These are phyloP conservation scores for Synergus japonicus DNA, from an alignment of 2,888 invertebrate species.

Conservation along the genomic window DNA sequence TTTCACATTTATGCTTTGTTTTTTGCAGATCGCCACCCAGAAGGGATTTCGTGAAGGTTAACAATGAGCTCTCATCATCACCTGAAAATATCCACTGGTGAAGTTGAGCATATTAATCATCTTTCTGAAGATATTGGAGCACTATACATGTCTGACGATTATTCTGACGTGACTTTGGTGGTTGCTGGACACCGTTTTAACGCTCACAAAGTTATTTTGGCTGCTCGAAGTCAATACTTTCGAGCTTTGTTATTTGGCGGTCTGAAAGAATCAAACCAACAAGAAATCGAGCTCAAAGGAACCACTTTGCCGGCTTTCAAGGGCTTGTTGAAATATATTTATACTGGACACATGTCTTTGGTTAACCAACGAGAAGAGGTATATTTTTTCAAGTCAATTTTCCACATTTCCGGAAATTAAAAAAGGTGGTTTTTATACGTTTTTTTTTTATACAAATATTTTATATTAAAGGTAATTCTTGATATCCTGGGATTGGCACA, in stretches of 20 bases:
- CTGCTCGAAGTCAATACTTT: conserved; percentile 97
- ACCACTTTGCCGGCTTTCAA: conserved; percentile 92
- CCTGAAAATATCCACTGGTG: conserved; percentile 76
- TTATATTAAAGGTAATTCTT: conserved; percentile 73
- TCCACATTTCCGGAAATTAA: not conserved
- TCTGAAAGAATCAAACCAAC: conserved; percentile 85
- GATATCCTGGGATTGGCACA: conserved; percentile 91
- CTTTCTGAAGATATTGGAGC: conserved; percentile 92
- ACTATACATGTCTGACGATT: conserved; percentile 91
- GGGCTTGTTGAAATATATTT: conserved; percentile 95
- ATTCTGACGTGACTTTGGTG: conserved; percentile 92
- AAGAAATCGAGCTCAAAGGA: conserved; percentile 91
- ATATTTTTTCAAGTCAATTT: conserved; percentile 48
- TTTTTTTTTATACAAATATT: not conserved
- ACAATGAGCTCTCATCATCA: conserved; percentile 74
- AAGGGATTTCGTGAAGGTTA: not conserved
- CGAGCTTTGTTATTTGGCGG: conserved; percentile 90
- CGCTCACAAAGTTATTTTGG: conserved; percentile 91
- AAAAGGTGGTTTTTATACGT: too few relatives aligned
- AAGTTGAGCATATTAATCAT: conserved; percentile 84
- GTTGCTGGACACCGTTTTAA: conserved; percentile 87
- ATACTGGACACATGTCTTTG: conserved; percentile 88
- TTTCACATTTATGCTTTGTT: not conserved
- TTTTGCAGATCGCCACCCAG: not conserved
- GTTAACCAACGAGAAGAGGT: conserved; percentile 80